phyloP scores from a whole-genome alignment of 2,113 vertebrate species.

The Neoarius graeffei region DNA sequence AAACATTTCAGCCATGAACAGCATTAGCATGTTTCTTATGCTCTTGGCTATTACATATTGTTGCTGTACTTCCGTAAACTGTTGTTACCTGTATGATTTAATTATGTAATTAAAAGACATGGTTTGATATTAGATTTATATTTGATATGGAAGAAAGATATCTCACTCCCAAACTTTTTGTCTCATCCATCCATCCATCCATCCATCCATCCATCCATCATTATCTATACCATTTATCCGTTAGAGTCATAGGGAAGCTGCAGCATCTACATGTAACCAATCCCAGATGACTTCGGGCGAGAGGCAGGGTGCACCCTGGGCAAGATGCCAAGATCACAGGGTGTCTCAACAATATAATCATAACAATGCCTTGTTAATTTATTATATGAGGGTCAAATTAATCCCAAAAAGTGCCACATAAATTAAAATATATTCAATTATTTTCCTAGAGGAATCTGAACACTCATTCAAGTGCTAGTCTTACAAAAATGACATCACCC shows the following conservation, averaged over 20 bases:
- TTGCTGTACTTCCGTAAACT: background rate
- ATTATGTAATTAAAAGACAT: too few relatives aligned
- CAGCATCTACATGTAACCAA: too few relatives aligned
- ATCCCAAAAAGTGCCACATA: background rate
- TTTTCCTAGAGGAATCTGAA: background rate
- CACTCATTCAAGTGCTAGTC: background rate
- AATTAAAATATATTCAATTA: background rate
- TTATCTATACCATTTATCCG: too few relatives aligned
- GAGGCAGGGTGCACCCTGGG: too few relatives aligned
- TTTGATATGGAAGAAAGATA: background rate
- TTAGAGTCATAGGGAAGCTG: too few relatives aligned
- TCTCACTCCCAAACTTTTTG: background rate
- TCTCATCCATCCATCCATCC: too few relatives aligned
- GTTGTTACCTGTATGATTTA: background rate
- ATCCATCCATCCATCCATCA: too few relatives aligned
- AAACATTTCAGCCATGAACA: background rate
- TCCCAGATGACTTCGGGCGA: too few relatives aligned
- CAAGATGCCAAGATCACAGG: too few relatives aligned
- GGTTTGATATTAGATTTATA: background rate
- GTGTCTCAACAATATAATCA: background rate
- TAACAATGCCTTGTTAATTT: background rate
- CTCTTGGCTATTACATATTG: background rate
- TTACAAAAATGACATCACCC: too few relatives aligned
- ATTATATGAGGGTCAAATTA: background rate
- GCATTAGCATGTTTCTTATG: background rate